Percentiles rank a stretch among this genome's conserved stretches.
These are phyloP conservation scores for Druceiella hillmani DNA, from an alignment of 2,888 invertebrate species.

Conservation along the genomic window DNA sequence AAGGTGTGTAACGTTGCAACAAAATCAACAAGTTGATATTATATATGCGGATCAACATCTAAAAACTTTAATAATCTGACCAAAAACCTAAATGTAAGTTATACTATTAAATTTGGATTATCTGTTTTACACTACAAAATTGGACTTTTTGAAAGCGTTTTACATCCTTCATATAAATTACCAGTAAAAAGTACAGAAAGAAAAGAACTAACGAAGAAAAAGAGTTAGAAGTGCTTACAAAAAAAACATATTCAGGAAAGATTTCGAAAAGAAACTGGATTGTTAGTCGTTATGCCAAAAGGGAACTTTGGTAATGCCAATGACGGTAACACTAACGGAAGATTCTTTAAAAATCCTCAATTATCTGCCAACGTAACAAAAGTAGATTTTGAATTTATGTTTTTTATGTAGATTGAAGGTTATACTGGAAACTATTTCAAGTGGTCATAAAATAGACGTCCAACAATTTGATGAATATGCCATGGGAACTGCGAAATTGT, in stretches of 20 bases:
- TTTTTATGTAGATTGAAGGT: conserved; percentile 26
- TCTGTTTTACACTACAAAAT: conserved; percentile 28
- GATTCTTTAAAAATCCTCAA: conserved; percentile 28
- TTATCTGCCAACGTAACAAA: conserved; percentile 28
- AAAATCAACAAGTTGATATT: conserved; percentile 28
- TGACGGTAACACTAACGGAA: conserved; percentile 27
- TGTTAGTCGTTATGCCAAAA: conserved; percentile 28
- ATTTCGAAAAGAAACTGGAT: conserved; percentile 26
- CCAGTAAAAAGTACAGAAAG: conserved; percentile 25
- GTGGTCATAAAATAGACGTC: conserved; percentile 21
- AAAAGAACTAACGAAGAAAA: conserved; percentile 16
- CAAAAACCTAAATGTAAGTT: conserved; percentile 17
- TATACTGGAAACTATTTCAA: conserved; percentile 27
- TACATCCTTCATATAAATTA: conserved; percentile 26
- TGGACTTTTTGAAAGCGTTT: conserved; percentile 21
- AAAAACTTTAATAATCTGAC: conserved; percentile 29
- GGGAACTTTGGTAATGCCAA: conserved; percentile 28
- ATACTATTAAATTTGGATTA: conserved; percentile 26
- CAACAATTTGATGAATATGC: conserved; percentile 22
- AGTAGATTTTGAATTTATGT: conserved; percentile 25
- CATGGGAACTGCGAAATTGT: conserved; percentile 24
- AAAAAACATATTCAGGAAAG: conserved; percentile 20
- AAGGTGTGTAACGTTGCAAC: conserved; percentile 31
- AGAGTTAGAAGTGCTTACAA: conserved; percentile 10
- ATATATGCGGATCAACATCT: conserved; percentile 29